A percentile compares a stretch with the other conserved stretches of the same genome.
These are phyloP conservation scores for Chelonoidis abingdonii DNA, from an alignment of 2,113 vertebrate genomes.

Conservation along the genomic window DNA sequence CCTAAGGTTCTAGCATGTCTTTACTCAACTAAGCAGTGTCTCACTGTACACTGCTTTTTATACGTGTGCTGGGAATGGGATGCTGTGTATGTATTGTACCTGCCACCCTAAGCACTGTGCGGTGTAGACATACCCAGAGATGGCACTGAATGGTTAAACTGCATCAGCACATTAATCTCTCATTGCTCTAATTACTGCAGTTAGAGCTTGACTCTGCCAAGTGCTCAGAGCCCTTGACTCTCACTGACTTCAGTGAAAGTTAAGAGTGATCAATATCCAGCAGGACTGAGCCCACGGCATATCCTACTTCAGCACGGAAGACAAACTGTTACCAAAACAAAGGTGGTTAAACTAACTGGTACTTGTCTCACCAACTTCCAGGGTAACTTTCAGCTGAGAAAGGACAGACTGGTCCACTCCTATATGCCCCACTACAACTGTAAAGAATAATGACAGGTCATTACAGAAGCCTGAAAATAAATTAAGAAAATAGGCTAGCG, in stretches of 20 bases:
- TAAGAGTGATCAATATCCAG: rapidly evolving
- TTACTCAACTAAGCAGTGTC: background rate
- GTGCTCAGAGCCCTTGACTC: too few relatives aligned
- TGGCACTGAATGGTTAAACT: background rate
- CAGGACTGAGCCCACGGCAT: background rate
- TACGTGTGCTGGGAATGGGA: background rate
- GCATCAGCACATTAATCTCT: background rate
- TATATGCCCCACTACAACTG: background rate
- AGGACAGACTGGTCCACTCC: background rate
- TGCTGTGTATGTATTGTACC: background rate
- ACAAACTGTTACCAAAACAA: background rate
- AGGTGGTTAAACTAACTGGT: background rate
- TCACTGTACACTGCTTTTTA: background rate
- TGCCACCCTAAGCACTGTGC: background rate
- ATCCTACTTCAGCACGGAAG: background rate
- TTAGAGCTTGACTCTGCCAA: too few relatives aligned
- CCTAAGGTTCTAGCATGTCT: background rate
- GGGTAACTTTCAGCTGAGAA: background rate
- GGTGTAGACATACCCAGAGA: background rate
- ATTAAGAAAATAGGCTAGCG: background rate
- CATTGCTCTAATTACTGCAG: background rate
- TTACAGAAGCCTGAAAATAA: background rate
- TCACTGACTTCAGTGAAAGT: rapidly evolving
- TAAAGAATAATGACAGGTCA: background rate
- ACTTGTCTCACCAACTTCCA: background rate